Conservation (phyloP, 2,797 vertebrate species). For the Phrynocephalus forsythii region DNA sequence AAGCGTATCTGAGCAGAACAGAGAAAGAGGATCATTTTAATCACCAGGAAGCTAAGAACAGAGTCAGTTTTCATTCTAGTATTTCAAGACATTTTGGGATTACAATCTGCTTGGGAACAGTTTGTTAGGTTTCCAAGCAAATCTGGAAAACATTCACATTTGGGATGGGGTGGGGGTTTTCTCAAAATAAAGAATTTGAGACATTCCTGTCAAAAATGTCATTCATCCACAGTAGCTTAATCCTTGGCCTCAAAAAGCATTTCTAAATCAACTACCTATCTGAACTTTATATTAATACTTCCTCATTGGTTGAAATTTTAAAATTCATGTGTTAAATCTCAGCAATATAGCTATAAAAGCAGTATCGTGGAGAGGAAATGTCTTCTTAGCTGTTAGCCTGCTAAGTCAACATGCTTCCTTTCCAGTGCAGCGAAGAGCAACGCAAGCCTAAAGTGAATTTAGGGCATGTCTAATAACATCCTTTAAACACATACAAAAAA, state of each 20-base stretch:
- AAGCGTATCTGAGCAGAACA: conserved; percentile 16
- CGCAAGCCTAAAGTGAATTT: not conserved
- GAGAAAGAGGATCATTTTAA: conserved; percentile 43
- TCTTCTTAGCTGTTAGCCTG: not conserved
- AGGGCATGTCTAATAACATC: conserved; percentile 5
- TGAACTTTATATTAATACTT: conserved; percentile 24
- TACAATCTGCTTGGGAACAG: conserved; percentile 30
- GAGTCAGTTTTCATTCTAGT: conserved; percentile 38
- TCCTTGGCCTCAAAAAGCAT: not conserved
- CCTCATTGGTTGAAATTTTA: not conserved
- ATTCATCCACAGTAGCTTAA: conserved; percentile 14
- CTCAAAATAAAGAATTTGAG: not conserved
- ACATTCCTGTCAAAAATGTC: conserved; percentile 24
- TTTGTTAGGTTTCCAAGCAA: conserved; percentile 13
- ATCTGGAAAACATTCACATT: conserved; percentile 27
- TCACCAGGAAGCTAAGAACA: conserved; percentile 41
- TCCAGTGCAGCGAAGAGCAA: conserved; percentile 10
- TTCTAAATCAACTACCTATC: not conserved
- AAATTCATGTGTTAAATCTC: not conserved
- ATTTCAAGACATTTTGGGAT: conserved; percentile 15
- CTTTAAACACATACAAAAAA: not conserved
- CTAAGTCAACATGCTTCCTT: not conserved
- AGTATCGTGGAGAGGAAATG: not conserved
- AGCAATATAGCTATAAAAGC: accelerated
- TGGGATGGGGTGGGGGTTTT: not conserved